A percentile compares a stretch with the other conserved stretches of the same genome.
Conservation (phyloP, 1,140 invertebrate species). For the Lanistes nyassanus region DNA sequence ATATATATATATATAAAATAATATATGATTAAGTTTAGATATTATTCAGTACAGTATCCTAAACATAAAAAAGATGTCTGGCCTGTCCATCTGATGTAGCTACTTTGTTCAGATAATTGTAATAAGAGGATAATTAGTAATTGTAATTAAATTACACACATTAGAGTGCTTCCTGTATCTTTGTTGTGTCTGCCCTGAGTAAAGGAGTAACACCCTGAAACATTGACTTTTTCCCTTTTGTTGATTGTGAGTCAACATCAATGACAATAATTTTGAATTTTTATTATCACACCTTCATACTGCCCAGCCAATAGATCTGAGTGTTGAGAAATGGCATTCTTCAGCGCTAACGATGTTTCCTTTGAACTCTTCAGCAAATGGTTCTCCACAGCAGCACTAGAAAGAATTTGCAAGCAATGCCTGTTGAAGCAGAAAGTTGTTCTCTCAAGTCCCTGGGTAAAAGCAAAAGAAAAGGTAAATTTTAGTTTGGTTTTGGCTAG, state of each 20-base stretch:
- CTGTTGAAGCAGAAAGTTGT: neutral
- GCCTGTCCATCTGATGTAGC: too few relatives aligned
- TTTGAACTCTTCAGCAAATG: neutral
- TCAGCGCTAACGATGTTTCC: neutral
- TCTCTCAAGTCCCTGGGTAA: neutral
- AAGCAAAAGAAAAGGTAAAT: neutral
- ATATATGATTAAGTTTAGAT: too few relatives aligned
- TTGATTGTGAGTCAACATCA: conserved; percentile 32
- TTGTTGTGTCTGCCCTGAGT: neutral
- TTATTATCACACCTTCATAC: conserved; percentile 69
- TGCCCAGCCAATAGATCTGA: conserved; percentile 79
- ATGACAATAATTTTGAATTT: too few relatives aligned
- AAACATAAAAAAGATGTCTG: too few relatives aligned
- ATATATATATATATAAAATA: too few relatives aligned
- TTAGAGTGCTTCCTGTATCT: neutral
- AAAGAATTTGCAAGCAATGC: neutral
- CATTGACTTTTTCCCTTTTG: conserved; percentile 17
- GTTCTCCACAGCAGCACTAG: neutral
- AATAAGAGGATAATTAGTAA: neutral
- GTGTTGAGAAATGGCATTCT: conserved; percentile 79
- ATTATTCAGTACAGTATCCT: too few relatives aligned
- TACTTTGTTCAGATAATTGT: too few relatives aligned
- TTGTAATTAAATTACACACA: neutral
- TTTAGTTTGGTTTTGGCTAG: neutral
- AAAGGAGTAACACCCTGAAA: neutral